phyloP scores from a whole-genome alignment of 1,140 invertebrate genomes.

The Eulimnadia texana region DNA sequence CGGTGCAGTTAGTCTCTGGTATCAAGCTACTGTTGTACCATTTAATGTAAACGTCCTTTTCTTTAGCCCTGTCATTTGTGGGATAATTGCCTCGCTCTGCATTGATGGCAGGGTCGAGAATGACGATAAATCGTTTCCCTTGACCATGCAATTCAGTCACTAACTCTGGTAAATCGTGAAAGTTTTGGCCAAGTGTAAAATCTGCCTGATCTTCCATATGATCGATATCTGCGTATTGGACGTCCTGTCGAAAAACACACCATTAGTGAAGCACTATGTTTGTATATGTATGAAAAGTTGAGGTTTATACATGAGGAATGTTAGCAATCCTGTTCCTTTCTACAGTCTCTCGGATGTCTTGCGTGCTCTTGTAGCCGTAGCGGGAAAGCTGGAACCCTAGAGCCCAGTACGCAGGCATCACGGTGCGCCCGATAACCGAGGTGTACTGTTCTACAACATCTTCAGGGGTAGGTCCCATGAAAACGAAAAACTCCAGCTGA shows the following conservation, averaged over 20 bases:
- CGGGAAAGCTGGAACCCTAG: slow-evolving; percentile 35
- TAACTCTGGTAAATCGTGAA: slow-evolving; percentile 28
- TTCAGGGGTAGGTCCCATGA: slow-evolving; percentile 29
- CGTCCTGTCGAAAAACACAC: slow-evolving; percentile 25
- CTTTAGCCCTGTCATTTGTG: slow-evolving; percentile 20
- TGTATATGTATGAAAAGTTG: too few species aligned
- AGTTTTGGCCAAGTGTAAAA: slow-evolving; percentile 32
- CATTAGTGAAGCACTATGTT: too few species aligned
- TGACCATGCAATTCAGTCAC: slow-evolving; percentile 27
- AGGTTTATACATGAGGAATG: slow-evolving; percentile 28
- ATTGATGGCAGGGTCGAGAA: slow-evolving; percentile 24
- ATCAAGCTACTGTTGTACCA: slow-evolving; percentile 6
- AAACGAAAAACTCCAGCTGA: slow-evolving; percentile 29
- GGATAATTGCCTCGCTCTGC: background rate
- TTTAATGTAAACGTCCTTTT: slow-evolving; percentile 17
- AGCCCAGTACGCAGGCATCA: slow-evolving; percentile 34
- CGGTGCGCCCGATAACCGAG: slow-evolving; percentile 23
- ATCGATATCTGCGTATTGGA: slow-evolving; percentile 35
- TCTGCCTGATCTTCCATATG: slow-evolving; percentile 28
- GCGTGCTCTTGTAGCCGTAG: slow-evolving; percentile 30
- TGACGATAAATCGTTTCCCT: slow-evolving; percentile 30
- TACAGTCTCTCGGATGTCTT: slow-evolving; percentile 27
- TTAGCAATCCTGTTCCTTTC: slow-evolving; percentile 25
- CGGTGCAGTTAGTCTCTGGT: background rate
- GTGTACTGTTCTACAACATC: slow-evolving; percentile 36